Evolutionary conservation across 1,140 invertebrate species (phyloP), one percentile per base, ranked within the genome.

Genomic region (Rhizoglyphus robini): DNA sequence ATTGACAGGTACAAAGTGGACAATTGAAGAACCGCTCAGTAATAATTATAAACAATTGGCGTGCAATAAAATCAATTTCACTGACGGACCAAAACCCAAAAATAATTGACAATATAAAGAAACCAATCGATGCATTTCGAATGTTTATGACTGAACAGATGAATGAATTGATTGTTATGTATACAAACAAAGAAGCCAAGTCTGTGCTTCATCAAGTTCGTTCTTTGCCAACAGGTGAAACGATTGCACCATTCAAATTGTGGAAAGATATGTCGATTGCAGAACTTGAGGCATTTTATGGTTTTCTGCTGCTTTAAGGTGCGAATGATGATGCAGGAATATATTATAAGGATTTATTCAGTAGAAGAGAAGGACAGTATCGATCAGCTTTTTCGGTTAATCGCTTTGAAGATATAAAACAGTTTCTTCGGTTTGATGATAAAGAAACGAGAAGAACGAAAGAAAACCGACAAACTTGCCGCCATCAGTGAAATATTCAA

Each of bases 401-500:
- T 58, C n/a, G 54, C 27, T 30, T 58, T 30, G 8, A 13, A 20
- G 27, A 30, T 25, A 13, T 58, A 11, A 4, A 30, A 25, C 30
- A 8, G 8, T 25, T 13, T 30, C 13, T 58, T 5, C 13, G 54
- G 15, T 58, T 58, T 58, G 54, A 58, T 30, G 30, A 58, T 30
- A 58, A 58, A 58, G 3, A 11, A 30, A 11, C 20, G 8, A 20
- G 54, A 25, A 58, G 54, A 58, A 8, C 18, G 3, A 30, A 25
- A 58, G 30, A 13, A 27, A n/a, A n/a, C n/a, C n/a, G 54, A 58
- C 51, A 69, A 67, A 38, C 38, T 70, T 29, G 65, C 68, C 31
- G 11, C 60, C 2, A 57, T 69, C 5, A 69, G 68, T 46, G 20
- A 65, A 11, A 29, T 70, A 2, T 70, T 69, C 34, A 34, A 62